These are phyloP conservation scores for Sebastes ruberrimus DNA, from an alignment of 2,797 vertebrate genomes.

Conservation along the genomic window DNA sequence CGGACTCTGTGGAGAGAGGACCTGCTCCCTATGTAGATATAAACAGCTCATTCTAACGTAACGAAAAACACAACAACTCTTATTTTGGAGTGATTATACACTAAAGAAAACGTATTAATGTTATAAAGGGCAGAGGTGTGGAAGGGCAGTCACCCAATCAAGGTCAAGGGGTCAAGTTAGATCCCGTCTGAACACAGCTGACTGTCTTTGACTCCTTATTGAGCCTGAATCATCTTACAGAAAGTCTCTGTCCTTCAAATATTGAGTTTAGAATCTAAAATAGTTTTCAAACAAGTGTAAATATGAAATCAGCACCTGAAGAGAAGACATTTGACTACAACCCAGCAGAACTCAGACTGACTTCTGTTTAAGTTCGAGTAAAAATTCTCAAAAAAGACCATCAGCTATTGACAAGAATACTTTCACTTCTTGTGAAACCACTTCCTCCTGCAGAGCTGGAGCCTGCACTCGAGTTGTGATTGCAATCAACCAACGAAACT, in stretches of 20 bases:
- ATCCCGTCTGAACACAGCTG: too few relatives aligned
- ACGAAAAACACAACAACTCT: too few relatives aligned
- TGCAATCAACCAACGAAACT: neutral
- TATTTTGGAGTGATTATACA: too few relatives aligned
- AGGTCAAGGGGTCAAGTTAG: too few relatives aligned
- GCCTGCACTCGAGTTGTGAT: neutral
- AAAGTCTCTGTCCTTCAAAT: neutral
- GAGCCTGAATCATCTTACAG: neutral
- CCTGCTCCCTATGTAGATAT: too few relatives aligned
- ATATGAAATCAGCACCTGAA: neutral
- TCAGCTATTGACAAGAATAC: conserved; percentile 16
- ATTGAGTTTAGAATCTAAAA: neutral
- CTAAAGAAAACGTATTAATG: too few relatives aligned
- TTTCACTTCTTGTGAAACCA: conserved; percentile 71
- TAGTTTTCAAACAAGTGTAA: neutral
- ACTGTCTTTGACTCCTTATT: neutral
- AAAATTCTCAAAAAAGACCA: neutral
- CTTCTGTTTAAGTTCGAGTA: conserved; percentile 13
- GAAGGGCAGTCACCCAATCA: too few relatives aligned
- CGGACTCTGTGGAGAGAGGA: too few relatives aligned
- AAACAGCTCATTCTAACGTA: too few relatives aligned
- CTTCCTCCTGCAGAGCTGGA: conserved; percentile 55
- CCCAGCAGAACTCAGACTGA: neutral
- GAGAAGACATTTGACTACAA: neutral
- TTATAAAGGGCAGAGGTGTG: too few relatives aligned